phyloP scores from a whole-genome alignment of 35 echinoderm and acorn worm species.

The Stichopus chloronotus region DNA sequence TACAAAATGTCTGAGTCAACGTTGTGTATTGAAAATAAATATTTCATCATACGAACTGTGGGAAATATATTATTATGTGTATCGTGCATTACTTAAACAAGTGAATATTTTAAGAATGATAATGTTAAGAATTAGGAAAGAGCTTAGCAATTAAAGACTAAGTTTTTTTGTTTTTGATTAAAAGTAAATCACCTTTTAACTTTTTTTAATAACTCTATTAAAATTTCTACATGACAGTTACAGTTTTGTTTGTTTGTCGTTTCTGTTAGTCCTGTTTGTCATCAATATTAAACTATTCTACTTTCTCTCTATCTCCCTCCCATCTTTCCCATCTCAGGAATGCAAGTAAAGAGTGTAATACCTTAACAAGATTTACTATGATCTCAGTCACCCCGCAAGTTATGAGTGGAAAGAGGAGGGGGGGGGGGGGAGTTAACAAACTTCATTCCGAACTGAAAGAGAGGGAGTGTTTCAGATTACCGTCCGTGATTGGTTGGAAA shows the following conservation, averaged over 20 bases:
- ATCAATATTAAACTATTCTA: neutral
- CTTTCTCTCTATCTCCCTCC: neutral
- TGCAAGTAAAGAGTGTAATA: neutral
- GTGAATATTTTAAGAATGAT: neutral
- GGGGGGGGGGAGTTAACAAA: slow-evolving; percentile 1
- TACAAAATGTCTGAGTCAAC: neutral
- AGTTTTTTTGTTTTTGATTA: neutral
- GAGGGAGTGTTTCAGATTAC: neutral
- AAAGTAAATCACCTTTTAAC: neutral
- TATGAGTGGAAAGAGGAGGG: neutral
- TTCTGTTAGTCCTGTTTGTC: neutral
- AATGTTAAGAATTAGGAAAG: neutral
- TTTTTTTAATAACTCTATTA: neutral
- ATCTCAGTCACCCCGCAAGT: slow-evolving; percentile 11
- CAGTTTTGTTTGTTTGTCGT: neutral
- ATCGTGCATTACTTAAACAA: neutral
- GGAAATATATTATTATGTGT: neutral
- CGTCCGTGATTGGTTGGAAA: slow-evolving; percentile 59
- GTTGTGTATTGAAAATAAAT: neutral
- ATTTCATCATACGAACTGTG: neutral
- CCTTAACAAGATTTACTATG: slow-evolving; percentile 39
- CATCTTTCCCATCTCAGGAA: neutral
- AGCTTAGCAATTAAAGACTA: neutral
- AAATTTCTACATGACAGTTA: neutral
- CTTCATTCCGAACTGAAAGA: slow-evolving; percentile 33